Conservation (phyloP, 2,113 vertebrate genomes). For the Scomber japonicus region DNA sequence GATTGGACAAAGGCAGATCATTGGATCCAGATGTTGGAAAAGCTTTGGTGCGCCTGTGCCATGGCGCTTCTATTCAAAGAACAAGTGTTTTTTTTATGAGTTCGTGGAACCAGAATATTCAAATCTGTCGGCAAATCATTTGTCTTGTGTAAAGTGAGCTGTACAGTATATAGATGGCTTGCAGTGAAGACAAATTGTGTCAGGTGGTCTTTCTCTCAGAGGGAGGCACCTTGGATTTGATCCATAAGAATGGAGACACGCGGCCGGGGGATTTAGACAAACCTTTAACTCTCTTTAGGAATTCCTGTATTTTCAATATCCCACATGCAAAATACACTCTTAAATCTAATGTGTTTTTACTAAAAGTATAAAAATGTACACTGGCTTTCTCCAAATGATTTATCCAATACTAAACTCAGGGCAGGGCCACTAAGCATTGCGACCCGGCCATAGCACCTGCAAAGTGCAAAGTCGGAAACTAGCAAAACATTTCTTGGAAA, state of each 20-base stretch:
- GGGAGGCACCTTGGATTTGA: background rate
- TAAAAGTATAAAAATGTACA: background rate
- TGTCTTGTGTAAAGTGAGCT: constrained; percentile 38
- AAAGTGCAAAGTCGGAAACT: constrained; percentile 8
- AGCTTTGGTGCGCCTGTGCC: constrained; percentile 35
- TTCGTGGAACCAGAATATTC: constrained; percentile 35
- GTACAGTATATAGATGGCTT: background rate
- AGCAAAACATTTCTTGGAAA: constrained; percentile 75
- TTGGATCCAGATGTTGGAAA: constrained; percentile 73
- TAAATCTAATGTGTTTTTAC: constrained; percentile 8
- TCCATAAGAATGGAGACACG: constrained; percentile 2
- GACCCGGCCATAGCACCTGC: constrained; percentile 49
- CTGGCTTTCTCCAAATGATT: constrained; percentile 1
- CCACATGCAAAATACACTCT: background rate
- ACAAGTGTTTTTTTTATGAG: constrained; percentile 32
- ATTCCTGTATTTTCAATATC: constrained; percentile 7
- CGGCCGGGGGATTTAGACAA: background rate
- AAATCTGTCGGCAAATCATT: constrained; percentile 42
- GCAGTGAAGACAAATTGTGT: constrained; percentile 10
- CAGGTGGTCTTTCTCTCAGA: constrained; percentile 33
- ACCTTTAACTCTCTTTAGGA: constrained; percentile 16
- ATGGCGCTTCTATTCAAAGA: constrained; percentile 28
- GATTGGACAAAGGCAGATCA: constrained; percentile 55
- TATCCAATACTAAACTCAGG: background rate
- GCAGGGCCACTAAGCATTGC: background rate